These are phyloP conservation scores for Eupleurogrammus muticus DNA, from an alignment of 2,797 vertebrate genomes.

Conservation along the genomic window DNA sequence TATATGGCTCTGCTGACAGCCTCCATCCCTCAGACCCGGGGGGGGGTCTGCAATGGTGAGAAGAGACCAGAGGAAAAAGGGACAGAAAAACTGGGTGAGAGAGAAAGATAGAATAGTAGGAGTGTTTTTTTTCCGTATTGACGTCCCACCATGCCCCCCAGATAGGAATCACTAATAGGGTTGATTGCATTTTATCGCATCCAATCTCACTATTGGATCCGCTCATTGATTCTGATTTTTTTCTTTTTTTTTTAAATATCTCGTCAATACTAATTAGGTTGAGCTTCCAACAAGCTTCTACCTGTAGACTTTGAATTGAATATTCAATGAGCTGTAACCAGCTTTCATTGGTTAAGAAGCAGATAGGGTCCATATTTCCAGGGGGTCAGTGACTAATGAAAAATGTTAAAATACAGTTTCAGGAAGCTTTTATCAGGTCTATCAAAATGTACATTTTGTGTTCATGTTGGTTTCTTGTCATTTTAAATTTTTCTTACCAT, in stretches of 20 bases:
- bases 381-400: too few species aligned
- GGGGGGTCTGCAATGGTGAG: conserved; percentile 44
- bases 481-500: too few species aligned
- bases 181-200: neutral
- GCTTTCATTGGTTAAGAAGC: neutral
- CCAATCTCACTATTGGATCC: neutral
- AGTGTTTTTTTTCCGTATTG: neutral
- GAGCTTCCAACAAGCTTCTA: neutral
- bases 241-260: neutral
- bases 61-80: neutral
- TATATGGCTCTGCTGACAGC: conserved; percentile 68
- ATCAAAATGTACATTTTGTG: too few species aligned
- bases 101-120: neutral
- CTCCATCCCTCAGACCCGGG: conserved; percentile 38
- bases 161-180: conserved; percentile 7
- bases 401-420: too few species aligned
- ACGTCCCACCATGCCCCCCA: neutral
- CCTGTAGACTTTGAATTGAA: neutral
- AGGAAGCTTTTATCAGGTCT: too few species aligned
- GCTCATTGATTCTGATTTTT: neutral
- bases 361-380: too few species aligned
- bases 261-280: neutral
- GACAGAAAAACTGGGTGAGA: conserved; percentile 8
- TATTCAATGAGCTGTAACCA: neutral
- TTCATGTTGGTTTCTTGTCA: too few species aligned